These are phyloP conservation scores for Notodonta dromedarius DNA, from an alignment of 2,888 invertebrate genomes.

Conservation along the genomic window DNA sequence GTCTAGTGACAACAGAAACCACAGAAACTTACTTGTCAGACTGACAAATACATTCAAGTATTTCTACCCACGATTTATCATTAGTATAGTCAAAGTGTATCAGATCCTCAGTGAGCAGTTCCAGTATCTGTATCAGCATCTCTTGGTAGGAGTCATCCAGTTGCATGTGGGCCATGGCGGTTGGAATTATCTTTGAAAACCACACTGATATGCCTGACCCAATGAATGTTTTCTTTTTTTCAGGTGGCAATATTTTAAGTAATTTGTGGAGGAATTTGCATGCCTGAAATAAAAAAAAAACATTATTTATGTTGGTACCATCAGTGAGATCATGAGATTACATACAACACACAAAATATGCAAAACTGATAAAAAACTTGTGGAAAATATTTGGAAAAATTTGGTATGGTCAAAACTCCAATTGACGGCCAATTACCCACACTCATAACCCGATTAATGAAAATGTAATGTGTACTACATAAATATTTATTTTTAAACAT, in stretches of 20 bases:
- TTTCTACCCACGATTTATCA: conserved; percentile 63
- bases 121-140: conserved; percentile 57
- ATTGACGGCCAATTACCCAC: no score
- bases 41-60: conserved; percentile 67
- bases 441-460: no score
- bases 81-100: conserved; percentile 62
- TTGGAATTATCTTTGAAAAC: conserved; percentile 76
- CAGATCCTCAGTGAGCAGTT: conserved; percentile 69
- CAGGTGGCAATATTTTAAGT: conserved; percentile 57
- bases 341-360: no score
- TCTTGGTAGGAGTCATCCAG: conserved; percentile 15
- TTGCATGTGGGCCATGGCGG: conserved; percentile 50
- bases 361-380: no score
- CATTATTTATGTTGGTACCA: no score
- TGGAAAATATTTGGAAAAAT: no score
- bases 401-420: no score
- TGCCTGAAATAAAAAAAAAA: conserved; percentile 29
- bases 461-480: no score
- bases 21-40: conserved; percentile 57
- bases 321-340: no score
- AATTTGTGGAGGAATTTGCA: conserved; percentile 52
- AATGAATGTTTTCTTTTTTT: conserved; percentile 58
- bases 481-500: no score
- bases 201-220: conserved; percentile 72
- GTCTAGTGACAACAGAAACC: no score